Base-by-base conservation (phyloP, 2,113 vertebrate species). In the Ivindomyrus marchei region DNA sequence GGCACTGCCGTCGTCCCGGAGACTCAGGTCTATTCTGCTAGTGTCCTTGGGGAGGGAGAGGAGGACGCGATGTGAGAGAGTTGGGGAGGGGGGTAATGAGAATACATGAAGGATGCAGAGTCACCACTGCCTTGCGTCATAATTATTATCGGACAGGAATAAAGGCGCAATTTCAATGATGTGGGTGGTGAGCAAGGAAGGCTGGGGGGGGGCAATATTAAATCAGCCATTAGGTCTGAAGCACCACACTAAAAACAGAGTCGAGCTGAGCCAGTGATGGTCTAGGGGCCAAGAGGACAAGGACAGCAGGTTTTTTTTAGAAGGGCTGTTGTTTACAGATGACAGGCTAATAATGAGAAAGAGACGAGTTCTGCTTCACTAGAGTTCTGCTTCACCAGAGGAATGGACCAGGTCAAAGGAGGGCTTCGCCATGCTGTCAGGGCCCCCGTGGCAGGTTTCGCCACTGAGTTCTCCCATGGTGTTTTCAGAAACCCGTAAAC, bases 341-440 rank as follows among this genome's bases (percentile, higher is more conserved):
- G 85, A 90, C 85, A 88, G 89, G 36, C 87, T 58, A 42, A 19
- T 88, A 90, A 90, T 80, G 83, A 49, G 31, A 83, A 87, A 45
- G 56, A 31, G 36, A 77, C 3, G 5, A 45, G 17, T 21, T 27
- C 47, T n/a, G 49, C n/a, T 50, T 89, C n/a, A n/a, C n/a, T 2
- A 27, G 11, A 39, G 84, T 19, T n/a, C 46, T 39, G 47, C 24
- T 52, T 89, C 27, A 27, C 15, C 2, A 31, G 13, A 39, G 70
- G 80, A 42, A 89, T 21, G 88, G n/a, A 77, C 6, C 36, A 11
- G 47, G 77, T 42, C 15, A 24, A 70, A 4, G 31, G 85, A 89
- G 90, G 91, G 88, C 74, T 42, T 80, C 5, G 17, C 36, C 74
- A 19, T 42, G 36, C 36, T 2, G 15, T 19, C 31, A 19, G 74